Evolutionary conservation across 2,797 vertebrate species (phyloP).

Genomic region (Tapirus indicus): DNA sequence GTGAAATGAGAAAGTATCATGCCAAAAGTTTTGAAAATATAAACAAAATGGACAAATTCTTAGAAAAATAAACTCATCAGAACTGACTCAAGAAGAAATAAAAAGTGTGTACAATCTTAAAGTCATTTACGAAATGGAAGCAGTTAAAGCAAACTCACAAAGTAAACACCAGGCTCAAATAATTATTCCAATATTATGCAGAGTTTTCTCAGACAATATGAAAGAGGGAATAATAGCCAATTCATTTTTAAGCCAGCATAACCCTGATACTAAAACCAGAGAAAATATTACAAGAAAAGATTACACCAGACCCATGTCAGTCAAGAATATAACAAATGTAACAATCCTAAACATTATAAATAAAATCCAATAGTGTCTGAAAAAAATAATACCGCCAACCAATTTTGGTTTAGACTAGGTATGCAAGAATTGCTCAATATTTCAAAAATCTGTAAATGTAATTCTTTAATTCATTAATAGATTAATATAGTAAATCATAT

Average conservation of each 20-base stretch:
- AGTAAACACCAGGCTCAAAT: not conserved
- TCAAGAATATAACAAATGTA: not conserved
- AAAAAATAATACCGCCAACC: not conserved
- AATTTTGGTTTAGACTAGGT: not conserved
- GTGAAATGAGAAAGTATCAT: not conserved
- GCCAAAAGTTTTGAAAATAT: not conserved
- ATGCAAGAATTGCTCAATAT: not conserved
- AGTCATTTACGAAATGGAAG: not conserved
- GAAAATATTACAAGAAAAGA: not conserved
- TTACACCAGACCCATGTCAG: not conserved
- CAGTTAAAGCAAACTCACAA: not conserved
- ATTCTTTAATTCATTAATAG: not conserved
- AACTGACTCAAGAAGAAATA: not conserved
- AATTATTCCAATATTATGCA: not conserved
- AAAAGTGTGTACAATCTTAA: not conserved
- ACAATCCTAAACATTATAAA: not conserved
- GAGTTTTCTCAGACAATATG: not conserved
- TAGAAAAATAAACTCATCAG: slow-evolving; percentile 9
- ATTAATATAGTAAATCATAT: not conserved
- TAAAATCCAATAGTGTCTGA: not conserved
- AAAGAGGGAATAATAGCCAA: not conserved
- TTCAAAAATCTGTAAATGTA: not conserved
- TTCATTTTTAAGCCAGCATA: not conserved
- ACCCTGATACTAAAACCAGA: not conserved
- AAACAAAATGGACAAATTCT: slow-evolving; percentile 17